These are phyloP conservation scores for Blomia tropicalis DNA, from an alignment of 2,888 invertebrate species.

Conservation along the genomic window DNA sequence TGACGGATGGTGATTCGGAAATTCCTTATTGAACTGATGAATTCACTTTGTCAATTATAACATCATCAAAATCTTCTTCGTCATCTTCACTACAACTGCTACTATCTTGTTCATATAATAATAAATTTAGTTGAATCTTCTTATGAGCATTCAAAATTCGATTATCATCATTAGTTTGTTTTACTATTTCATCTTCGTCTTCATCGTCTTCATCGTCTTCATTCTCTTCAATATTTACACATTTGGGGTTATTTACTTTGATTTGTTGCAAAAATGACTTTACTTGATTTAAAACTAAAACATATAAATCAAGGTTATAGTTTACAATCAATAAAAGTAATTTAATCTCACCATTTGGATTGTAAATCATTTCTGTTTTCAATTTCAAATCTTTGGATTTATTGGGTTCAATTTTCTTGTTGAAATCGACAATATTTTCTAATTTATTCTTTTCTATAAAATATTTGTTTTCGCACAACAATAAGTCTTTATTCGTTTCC, in stretches of 20 bases:
- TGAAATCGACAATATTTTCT: conserved; percentile 5
- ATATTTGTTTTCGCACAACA: conserved; percentile 12
- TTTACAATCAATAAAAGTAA: neutral
- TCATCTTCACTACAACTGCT: neutral
- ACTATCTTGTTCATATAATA: neutral
- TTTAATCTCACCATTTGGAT: conserved; percentile 4
- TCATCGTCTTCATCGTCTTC: conserved; percentile 4
- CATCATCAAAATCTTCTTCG: neutral
- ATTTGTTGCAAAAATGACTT: neutral
- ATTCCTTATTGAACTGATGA: neutral
- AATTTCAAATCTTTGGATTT: neutral
- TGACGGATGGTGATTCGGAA: neutral
- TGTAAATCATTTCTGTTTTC: neutral
- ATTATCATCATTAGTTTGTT: neutral
- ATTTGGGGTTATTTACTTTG: neutral
- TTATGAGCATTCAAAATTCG: no score
- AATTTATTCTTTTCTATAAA: conserved; percentile 2
- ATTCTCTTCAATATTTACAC: conserved; percentile 8
- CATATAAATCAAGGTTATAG: neutral
- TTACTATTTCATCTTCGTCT: neutral
- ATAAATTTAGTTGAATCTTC: neutral
- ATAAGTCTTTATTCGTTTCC: neutral
- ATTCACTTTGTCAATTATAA: neutral
- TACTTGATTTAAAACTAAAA: conserved; percentile 1
- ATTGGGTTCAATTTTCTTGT: neutral